Evolutionary conservation across 2,888 invertebrate species (phyloP).

Genomic region (Melanostoma mellinum): DNA sequence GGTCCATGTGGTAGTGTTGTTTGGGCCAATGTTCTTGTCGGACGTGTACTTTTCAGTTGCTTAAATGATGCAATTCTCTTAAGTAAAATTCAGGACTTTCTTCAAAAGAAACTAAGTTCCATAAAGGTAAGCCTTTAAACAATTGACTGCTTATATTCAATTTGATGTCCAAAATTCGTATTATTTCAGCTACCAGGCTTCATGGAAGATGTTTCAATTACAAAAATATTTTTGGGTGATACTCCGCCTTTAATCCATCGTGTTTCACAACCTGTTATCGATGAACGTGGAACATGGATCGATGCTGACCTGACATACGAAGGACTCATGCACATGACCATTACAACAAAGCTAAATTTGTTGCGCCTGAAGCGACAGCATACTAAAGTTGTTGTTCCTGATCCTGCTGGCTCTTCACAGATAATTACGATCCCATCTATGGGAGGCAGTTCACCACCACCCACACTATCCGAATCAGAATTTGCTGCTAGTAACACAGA

Average conservation of each 20-base stretch:
- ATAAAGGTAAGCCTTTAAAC: conserved; percentile 77
- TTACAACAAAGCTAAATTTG: conserved; percentile 91
- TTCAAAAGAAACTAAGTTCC: conserved; percentile 81
- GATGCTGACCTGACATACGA: conserved; percentile 90
- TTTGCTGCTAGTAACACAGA: conserved; percentile 53
- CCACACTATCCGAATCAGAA: conserved; percentile 65
- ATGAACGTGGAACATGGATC: conserved; percentile 92
- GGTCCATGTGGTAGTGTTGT: conserved; percentile 81
- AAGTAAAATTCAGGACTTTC: conserved; percentile 79
- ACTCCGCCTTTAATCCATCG: conserved; percentile 86
- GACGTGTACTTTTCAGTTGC: conserved; percentile 80
- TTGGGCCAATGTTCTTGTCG: conserved; percentile 81
- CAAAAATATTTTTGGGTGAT: conserved; percentile 87
- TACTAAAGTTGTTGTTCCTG: conserved; percentile 56
- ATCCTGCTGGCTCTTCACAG: conserved; percentile 6
- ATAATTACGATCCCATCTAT: conserved; percentile 44
- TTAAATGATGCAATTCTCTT: conserved; percentile 78
- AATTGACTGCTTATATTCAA: not conserved
- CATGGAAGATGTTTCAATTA: conserved; percentile 90
- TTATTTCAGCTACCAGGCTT: conserved; percentile 88
- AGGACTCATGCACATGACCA: conserved; percentile 88
- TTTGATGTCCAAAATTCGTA: not conserved
- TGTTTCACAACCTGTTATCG: conserved; percentile 86
- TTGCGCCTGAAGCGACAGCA: conserved; percentile 79
- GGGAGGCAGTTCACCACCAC: conserved; percentile 56